A percentile compares a stretch with the other conserved stretches of the same genome.
phyloP scores from a whole-genome alignment of 2,113 vertebrate genomes.

The Pangasianodon gigas region DNA sequence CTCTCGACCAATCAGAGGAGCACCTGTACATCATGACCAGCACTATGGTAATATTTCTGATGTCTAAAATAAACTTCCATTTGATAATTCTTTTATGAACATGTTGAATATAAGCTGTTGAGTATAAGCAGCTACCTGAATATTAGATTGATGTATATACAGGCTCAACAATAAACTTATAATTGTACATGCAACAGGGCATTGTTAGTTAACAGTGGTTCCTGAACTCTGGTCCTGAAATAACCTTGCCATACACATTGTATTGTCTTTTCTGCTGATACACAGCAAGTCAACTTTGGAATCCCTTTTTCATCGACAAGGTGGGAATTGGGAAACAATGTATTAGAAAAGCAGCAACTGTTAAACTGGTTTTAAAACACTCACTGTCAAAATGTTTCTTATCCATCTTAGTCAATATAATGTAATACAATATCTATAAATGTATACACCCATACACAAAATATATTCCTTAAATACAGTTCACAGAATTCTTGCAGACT shows the following conservation, averaged over 20 bases:
- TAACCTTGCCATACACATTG: background rate
- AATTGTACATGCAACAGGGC: background rate
- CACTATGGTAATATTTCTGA: conserved; percentile 76
- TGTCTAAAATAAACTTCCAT: no score
- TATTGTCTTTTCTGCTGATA: background rate
- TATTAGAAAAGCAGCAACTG: background rate
- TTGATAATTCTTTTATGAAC: background rate
- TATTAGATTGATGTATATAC: background rate
- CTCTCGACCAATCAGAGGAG: conserved; percentile 84
- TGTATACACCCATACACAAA: background rate
- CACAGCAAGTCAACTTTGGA: background rate
- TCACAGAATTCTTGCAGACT: background rate
- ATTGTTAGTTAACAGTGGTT: background rate
- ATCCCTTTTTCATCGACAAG: background rate
- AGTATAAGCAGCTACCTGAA: background rate
- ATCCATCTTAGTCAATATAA: background rate
- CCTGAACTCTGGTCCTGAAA: background rate
- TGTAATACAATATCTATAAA: background rate
- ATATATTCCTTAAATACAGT: background rate
- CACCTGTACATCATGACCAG: conserved; percentile 92
- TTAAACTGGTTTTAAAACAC: background rate
- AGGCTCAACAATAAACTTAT: background rate
- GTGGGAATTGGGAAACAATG: background rate
- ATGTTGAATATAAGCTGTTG: background rate
- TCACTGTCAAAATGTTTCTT: background rate